Base-by-base conservation (phyloP, 2,113 vertebrate genomes). In the Rafetus swinhoei region DNA sequence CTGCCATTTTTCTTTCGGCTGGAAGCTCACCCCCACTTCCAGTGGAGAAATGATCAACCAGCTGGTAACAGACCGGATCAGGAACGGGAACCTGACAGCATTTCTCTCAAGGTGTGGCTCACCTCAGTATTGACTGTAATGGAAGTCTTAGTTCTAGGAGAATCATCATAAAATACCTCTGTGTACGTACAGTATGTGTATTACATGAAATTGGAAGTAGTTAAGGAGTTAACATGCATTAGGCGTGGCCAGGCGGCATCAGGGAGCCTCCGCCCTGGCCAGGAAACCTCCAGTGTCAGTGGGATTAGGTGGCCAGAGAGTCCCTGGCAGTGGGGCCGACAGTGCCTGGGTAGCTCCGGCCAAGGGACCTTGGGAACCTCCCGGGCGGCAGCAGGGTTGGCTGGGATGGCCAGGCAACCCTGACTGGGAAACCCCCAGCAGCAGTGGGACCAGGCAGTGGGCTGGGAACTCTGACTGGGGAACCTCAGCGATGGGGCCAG, bases 81-180 rank as follows among this genome's bases (percentile, higher is more conserved):
- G 32, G 39, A 35, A 24, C 22, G 19, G 72, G 72, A 74, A 35
- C 9, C 72, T 74, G 35, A 24, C 35, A 16, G 8, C 2, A 21
- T 74, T n/a, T 65, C 29, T 65, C 62, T 65, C 15, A n/a, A 32
- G n/a, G 72, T 45, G 35, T 39, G 35, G 72, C 86, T 94, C 50
- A 32, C 74, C 77, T 82, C 88, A 94, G 93, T 95, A 89, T 96
- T 94, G 53, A 94, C 91, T 94, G 93, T 96, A 96, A 90, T 93
- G 84, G 91, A 50, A 93, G 83, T 94, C 69, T 82, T 85, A 96
- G 65, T 93, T 97, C 95, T 86, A 76, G 39, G 82, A 92, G 88
- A 94, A 94, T 35, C 95, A 87, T 91, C 95, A 95, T 95, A 45
- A 93, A 94, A 94, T 96, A 96, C 95, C 86, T 53, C 25, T 83